Conservation (phyloP, 2,113 vertebrate species). For the Ceyx margarethae region DNA sequence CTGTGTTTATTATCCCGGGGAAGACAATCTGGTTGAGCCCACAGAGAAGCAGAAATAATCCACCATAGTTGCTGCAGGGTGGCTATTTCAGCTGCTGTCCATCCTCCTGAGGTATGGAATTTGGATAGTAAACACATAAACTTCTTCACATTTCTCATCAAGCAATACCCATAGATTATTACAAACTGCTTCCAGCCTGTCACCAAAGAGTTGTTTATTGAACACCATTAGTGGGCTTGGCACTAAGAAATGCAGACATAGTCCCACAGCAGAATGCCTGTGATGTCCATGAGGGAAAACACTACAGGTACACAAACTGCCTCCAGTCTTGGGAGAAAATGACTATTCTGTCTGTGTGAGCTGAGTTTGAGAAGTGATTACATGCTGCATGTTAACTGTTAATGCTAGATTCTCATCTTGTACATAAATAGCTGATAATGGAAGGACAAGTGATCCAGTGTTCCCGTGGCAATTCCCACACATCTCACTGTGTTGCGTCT, state of each 20-base stretch:
- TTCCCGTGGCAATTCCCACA: neutral
- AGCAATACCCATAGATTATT: neutral
- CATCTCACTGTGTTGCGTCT: neutral
- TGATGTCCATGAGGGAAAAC: neutral
- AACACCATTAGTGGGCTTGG: neutral
- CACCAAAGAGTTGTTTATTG: neutral
- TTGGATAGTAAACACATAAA: neutral
- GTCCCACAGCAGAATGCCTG: neutral
- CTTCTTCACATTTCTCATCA: neutral
- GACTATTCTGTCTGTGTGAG: neutral
- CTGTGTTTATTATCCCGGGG: neutral
- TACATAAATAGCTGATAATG: neutral
- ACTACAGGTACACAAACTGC: neutral
- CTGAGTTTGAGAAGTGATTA: neutral
- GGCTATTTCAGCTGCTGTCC: neutral
- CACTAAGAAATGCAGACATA: neutral
- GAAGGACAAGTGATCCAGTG: accelerated
- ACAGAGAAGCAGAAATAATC: neutral
- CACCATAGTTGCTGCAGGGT: neutral
- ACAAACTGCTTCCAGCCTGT: neutral
- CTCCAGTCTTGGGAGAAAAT: neutral
- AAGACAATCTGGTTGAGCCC: neutral
- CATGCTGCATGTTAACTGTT: neutral
- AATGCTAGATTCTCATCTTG: neutral
- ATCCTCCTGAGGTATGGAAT: neutral